Evolutionary conservation across 2,113 vertebrate species (phyloP).

Genomic region (Epinephelus lanceolatus): DNA sequence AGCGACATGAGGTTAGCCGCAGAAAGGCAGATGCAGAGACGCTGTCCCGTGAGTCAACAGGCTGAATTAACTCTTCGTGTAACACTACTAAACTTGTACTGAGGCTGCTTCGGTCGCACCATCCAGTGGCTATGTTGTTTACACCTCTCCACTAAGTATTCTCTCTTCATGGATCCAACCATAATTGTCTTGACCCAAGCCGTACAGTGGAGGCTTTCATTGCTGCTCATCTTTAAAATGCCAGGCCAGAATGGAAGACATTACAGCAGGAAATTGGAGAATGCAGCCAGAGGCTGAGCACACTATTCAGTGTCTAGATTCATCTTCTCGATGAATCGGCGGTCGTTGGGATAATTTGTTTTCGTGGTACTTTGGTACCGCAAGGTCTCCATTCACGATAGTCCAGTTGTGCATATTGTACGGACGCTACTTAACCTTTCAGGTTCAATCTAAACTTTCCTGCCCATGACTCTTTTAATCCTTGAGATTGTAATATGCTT

Average conservation of each 20-base stretch:
- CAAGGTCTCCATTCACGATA: not conserved
- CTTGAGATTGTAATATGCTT: constrained; percentile 14
- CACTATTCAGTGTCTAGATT: constrained; percentile 33
- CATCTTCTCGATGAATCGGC: constrained; percentile 33
- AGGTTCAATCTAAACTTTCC: constrained; percentile 2
- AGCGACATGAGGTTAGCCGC: constrained; percentile 70
- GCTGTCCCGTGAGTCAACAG: constrained; percentile 40
- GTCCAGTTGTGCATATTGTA: not conserved
- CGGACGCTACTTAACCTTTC: constrained; percentile 9
- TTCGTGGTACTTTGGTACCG: not conserved
- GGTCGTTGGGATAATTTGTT: constrained; percentile 23
- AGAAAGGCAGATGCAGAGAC: constrained; percentile 59
- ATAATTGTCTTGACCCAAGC: constrained; percentile 28
- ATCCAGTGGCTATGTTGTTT: constrained; percentile 25
- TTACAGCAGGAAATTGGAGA: constrained; percentile 53
- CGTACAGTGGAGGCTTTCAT: constrained; percentile 32
- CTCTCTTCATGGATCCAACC: constrained; percentile 12
- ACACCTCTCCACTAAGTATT: constrained; percentile 27
- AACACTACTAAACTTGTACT: constrained; percentile 5
- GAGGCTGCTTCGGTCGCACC: not conserved
- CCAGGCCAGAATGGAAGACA: constrained; percentile 40
- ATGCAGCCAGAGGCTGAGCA: constrained; percentile 24
- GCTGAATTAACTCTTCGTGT: constrained; percentile 42
- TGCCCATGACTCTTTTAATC: not conserved
- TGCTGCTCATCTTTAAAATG: constrained; percentile 46